phyloP scores from a whole-genome alignment of 2,797 vertebrate genomes.

The Spondyliosoma cantharus region DNA sequence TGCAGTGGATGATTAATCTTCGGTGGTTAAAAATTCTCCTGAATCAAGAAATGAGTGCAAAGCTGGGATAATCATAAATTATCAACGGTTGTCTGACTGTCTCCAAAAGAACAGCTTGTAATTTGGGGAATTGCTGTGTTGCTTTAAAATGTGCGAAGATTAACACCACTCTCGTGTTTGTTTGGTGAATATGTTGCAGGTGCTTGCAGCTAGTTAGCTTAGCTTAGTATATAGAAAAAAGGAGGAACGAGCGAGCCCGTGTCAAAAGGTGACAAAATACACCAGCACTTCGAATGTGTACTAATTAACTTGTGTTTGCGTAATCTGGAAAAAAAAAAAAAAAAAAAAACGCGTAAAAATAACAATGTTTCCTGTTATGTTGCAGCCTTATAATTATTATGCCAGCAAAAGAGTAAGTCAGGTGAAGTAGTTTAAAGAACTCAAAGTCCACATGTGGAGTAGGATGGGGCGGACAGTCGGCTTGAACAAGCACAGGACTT shows the following conservation, averaged over 20 bases:
- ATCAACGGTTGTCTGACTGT: conserved; percentile 6
- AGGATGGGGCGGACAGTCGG: too few species aligned
- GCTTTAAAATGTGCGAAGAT: neutral
- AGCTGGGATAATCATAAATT: conserved; percentile 25
- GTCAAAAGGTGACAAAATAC: neutral
- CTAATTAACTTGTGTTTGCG: neutral
- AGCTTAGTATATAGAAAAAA: neutral
- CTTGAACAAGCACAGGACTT: too few species aligned
- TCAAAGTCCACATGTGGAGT: too few species aligned
- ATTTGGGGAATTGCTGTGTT: conserved; percentile 3
- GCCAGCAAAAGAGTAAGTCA: too few species aligned
- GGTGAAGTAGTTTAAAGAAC: too few species aligned
- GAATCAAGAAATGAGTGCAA: conserved; percentile 29
- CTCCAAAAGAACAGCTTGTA: neutral
- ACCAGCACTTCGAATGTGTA: neutral
- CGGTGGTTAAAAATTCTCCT: conserved; percentile 20
- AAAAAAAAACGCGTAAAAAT: neutral
- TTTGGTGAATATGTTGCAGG: neutral
- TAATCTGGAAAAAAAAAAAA: neutral
- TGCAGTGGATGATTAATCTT: conserved; percentile 30
- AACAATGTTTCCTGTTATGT: too few species aligned
- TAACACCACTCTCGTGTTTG: neutral
- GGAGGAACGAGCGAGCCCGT: neutral
- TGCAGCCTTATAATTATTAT: too few species aligned
- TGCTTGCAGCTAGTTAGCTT: neutral